phyloP scores from a whole-genome alignment of 2,797 vertebrate genomes.

The Agapornis canus region DNA sequence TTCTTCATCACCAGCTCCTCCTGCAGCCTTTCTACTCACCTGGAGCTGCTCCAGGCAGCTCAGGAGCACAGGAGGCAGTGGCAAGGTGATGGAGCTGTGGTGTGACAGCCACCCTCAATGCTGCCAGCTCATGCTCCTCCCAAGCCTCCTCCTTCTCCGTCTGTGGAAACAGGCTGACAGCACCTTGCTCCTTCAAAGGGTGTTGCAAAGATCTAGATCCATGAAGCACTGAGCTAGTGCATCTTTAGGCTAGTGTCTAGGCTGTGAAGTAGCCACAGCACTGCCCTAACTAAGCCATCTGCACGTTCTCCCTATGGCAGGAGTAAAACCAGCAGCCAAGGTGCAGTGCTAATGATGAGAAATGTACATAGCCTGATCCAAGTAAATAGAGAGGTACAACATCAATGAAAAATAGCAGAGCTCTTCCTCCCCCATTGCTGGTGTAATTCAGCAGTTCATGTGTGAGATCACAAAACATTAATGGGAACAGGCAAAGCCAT shows the following conservation, averaged over 20 bases:
- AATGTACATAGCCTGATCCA: not conserved
- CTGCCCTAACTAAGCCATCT: not conserved
- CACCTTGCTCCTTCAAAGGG: not conserved
- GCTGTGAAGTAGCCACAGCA: not conserved
- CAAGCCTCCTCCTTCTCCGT: not conserved
- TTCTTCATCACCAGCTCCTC: not conserved
- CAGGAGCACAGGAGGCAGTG: rapidly evolving
- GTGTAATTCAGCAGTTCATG: not conserved
- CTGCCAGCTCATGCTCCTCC: not conserved
- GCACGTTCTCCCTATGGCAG: not conserved
- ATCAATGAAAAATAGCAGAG: not conserved
- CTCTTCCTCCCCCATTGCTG: not conserved
- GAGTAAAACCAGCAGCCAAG: not conserved
- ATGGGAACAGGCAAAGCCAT: not conserved
- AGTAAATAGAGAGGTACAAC: not conserved
- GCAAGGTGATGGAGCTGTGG: not conserved
- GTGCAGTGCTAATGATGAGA: not conserved
- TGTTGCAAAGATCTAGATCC: not conserved
- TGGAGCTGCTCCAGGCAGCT: not conserved
- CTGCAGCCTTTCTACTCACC: not conserved
- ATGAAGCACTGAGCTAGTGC: not conserved
- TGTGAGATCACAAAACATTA: conserved; percentile 16
- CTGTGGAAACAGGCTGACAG: not conserved
- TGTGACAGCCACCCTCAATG: not conserved
- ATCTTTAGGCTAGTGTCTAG: not conserved